phyloP scores from a whole-genome alignment of 2,113 vertebrate species.

The Phaethornis superciliosus region DNA sequence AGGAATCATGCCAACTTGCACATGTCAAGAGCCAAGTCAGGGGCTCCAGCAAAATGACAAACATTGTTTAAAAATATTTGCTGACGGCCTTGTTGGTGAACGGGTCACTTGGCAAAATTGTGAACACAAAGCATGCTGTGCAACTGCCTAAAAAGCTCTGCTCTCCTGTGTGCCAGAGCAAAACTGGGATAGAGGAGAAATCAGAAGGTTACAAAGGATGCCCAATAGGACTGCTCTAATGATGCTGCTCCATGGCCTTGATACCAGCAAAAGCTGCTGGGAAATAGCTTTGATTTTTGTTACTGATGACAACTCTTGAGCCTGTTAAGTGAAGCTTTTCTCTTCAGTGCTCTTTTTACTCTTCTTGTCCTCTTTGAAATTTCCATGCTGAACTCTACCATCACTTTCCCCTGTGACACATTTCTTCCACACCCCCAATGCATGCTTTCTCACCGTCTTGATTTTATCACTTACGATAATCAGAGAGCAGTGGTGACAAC shows the following conservation, averaged over 20 bases:
- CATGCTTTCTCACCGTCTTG: neutral
- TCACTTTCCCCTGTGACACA: rapidly evolving
- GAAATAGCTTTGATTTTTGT: neutral
- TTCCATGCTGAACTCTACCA: neutral
- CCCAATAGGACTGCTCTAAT: conserved; percentile 18
- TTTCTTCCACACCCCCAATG: neutral
- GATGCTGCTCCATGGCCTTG: neutral
- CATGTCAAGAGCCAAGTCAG: neutral
- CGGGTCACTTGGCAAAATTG: conserved; percentile 48
- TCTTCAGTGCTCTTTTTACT: neutral
- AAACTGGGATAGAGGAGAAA: neutral
- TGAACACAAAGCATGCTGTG: neutral
- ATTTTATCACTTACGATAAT: neutral
- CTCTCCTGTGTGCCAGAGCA: neutral
- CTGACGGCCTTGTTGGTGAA: conserved; percentile 50
- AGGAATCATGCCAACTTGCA: neutral
- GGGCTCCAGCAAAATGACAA: conserved; percentile 15
- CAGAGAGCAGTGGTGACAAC: neutral
- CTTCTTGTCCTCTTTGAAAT: neutral
- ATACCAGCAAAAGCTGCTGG: neutral
- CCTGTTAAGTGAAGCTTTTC: neutral
- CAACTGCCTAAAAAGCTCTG: conserved; percentile 12
- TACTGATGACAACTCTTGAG: neutral
- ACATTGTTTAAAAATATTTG: conserved; percentile 41
- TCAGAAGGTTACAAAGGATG: neutral